Evolutionary conservation across 2,113 vertebrate genomes (phyloP).

Genomic region (Chlamydotis undulata): DNA sequence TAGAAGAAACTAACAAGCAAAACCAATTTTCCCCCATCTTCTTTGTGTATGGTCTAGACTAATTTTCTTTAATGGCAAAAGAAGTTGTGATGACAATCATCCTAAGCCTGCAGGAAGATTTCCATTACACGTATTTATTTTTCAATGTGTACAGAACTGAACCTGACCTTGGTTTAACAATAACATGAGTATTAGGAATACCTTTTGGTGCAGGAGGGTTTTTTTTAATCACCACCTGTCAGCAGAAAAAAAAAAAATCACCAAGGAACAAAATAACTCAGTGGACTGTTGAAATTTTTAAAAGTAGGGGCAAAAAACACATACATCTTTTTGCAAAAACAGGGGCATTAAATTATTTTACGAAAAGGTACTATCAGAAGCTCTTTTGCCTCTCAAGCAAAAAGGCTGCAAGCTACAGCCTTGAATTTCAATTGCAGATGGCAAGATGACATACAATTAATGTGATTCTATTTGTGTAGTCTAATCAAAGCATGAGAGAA

Average conservation of each 20-base stretch:
- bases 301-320: rapidly evolving
- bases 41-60: background rate
- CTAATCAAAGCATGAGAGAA: conserved; percentile 16
- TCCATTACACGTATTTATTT: background rate
- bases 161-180: background rate
- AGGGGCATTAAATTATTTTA: background rate
- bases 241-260: background rate
- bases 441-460: conserved; percentile 16
- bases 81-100: background rate
- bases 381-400: conserved; percentile 12
- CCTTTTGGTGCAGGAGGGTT: background rate
- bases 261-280: background rate
- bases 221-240: background rate
- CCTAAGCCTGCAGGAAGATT: background rate
- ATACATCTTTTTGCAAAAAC: background rate
- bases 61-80: background rate
- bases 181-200: background rate
- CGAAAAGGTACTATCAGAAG: background rate
- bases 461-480: conserved; percentile 11
- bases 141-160: background rate
- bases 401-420: background rate
- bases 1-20: background rate
- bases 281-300: background rate
- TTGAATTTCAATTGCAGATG: conserved; percentile 9
- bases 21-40: background rate